A percentile compares a stretch with the other conserved stretches of the same genome.
Evolutionary conservation across 2,797 vertebrate species (phyloP).

Genomic region (Chaenodraco wilsoni): DNA sequence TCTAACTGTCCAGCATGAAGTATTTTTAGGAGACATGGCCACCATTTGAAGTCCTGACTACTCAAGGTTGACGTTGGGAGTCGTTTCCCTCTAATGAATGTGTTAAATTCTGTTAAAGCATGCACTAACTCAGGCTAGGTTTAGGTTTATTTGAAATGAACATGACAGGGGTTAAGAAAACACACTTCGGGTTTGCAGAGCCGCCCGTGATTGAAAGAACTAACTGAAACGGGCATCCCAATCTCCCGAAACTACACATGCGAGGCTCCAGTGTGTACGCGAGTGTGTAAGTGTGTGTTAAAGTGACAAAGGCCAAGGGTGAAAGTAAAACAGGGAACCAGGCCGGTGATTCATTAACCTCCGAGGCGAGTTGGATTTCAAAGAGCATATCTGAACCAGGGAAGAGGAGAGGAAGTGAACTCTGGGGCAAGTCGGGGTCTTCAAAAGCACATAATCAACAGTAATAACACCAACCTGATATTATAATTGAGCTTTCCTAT

Average conservation of each 20-base stretch:
- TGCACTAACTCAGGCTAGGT: slow-evolving; percentile 25
- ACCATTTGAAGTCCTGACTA: not conserved
- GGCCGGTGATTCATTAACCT: slow-evolving; percentile 70
- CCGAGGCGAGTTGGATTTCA: slow-evolving; percentile 68
- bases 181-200: slow-evolving; percentile 26
- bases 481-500: slow-evolving; percentile 81
- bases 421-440: slow-evolving; percentile 64
- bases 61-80: not conserved
- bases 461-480: slow-evolving; percentile 84
- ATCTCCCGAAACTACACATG: slow-evolving; percentile 7
- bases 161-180: slow-evolving; percentile 64
- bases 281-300: slow-evolving; percentile 16
- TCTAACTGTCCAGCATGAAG: not conserved
- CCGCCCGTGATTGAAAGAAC: slow-evolving; percentile 32
- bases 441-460: slow-evolving; percentile 84
- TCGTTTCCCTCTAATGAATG: slow-evolving; percentile 22
- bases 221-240: slow-evolving; percentile 15
- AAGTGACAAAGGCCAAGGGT: slow-evolving; percentile 60
- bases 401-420: slow-evolving; percentile 74
- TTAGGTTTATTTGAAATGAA: slow-evolving; percentile 50
- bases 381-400: slow-evolving; percentile 57
- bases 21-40: not conserved
- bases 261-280: not conserved
- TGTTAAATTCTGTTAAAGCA: slow-evolving; percentile 13
- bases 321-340: slow-evolving; percentile 57